phyloP scores from a whole-genome alignment of 2,113 vertebrate genomes.

The Pygoscelis antarcticus region DNA sequence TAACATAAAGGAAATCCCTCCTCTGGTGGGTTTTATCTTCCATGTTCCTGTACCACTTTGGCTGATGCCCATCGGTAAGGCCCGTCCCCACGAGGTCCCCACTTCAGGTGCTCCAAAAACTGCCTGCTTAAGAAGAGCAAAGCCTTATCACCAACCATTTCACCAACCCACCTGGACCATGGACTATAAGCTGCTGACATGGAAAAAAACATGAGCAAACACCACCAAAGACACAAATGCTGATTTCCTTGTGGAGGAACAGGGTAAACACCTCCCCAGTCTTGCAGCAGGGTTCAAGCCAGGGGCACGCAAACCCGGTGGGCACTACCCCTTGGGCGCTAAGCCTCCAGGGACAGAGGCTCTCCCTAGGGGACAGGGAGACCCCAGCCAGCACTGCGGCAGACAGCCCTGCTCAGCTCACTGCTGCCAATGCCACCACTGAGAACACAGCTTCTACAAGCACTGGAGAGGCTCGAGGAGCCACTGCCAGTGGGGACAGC shows the following conservation, averaged over 20 bases:
- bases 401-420: background rate
- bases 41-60: background rate
- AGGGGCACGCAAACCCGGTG: accelerated
- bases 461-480: accelerated
- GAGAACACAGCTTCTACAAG: background rate
- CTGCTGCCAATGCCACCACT: background rate
- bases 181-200: too few relatives aligned
- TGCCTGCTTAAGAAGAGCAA: background rate
- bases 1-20: background rate
- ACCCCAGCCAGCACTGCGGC: background rate
- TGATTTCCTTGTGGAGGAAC: background rate
- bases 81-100: accelerated
- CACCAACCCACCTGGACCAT: background rate
- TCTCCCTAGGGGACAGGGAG: background rate
- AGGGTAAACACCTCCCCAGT: background rate
- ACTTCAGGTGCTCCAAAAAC: background rate
- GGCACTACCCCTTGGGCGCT: background rate
- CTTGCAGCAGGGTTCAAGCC: background rate
- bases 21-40: background rate
- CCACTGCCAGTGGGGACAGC: accelerated
- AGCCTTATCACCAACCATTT: background rate
- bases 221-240: background rate
- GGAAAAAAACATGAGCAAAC: background rate
- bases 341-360: background rate
- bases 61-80: background rate